Conservation (phyloP, 2,113 vertebrate genomes). For the Oreochromis spilurus region DNA sequence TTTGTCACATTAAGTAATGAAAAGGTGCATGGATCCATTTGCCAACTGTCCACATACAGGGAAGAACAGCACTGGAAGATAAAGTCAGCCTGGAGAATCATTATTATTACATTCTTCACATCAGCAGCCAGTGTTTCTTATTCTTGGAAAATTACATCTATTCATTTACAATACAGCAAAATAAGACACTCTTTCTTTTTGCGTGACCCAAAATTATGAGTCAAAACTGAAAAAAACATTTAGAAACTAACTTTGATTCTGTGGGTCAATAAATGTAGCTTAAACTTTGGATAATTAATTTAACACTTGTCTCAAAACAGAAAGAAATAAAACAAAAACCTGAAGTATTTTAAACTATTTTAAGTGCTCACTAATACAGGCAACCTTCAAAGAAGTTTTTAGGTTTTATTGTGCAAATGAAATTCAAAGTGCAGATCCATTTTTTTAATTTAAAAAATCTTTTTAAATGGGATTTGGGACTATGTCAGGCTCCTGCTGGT, state of each 20-base stretch:
- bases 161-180: background rate
- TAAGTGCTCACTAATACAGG: background rate
- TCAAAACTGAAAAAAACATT: background rate
- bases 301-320: background rate
- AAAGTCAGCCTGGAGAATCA: background rate
- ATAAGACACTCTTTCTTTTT: background rate
- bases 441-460: background rate
- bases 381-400: background rate
- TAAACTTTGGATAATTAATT: background rate
- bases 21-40: background rate
- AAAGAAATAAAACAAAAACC: background rate
- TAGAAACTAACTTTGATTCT: background rate
- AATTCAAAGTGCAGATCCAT: background rate
- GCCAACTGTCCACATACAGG: background rate
- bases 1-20: background rate
- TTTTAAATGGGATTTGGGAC: constrained; percentile 42
- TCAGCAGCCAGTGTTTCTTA: background rate
- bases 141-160: background rate
- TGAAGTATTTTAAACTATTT: background rate
- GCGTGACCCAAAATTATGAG: background rate
- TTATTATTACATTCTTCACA: background rate
- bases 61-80: background rate
- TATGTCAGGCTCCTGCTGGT: constrained; percentile 50
- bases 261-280: background rate
- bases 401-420: background rate